Base-by-base conservation (phyloP, 2,888 invertebrate genomes). In the Stenoptilia bipunctidactyla region DNA sequence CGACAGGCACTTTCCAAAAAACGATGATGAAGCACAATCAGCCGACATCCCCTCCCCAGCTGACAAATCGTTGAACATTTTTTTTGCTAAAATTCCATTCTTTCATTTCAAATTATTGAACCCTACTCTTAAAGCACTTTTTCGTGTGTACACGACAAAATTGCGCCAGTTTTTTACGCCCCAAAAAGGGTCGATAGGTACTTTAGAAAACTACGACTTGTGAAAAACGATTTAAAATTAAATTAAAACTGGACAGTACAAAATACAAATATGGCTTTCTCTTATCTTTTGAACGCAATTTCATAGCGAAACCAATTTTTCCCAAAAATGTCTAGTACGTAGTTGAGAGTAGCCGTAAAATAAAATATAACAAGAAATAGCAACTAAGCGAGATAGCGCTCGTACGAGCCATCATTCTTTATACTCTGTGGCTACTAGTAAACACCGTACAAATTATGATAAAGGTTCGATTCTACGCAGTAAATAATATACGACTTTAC, bases 401-500 rank as follows among this genome's bases (percentile, higher is more conserved):
- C 56, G 51, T 43, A 49, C 50, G 59, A 56, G 55, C 56, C 60
- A 60, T 60, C 56, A 53, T 58, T 62, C 66, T 69, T 70, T 75
- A 70, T 20, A 20, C 20, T 20, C 20, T n/a, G n/a, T 30, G 30
- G 30, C 30, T 12, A 30, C 30, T 30, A 67, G 64, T 69, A 69
- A 77, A 70, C 66, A 66, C 65, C 30, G 75, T 74, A 76, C 75
- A 74, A 69, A 69, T 72, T 61, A 72, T 73, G 79, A 80, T 83
- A 79, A 75, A 82, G 76, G 79, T 71, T 73, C 80, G 66, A 82
- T 82, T 83, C 82, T 79, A 72, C 76, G 74, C 73, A 79, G 82
- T 82, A 83, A 83, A 84, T 83, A 84, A 83, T 79, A 83, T 82
- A 84, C 82, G 75, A 77, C 75, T 77, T 72, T 72, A 65, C 69